Evolutionary conservation across 1,140 invertebrate species (phyloP), one percentile per base, ranked within the genome.

Genomic region (Idris sp.): DNA sequence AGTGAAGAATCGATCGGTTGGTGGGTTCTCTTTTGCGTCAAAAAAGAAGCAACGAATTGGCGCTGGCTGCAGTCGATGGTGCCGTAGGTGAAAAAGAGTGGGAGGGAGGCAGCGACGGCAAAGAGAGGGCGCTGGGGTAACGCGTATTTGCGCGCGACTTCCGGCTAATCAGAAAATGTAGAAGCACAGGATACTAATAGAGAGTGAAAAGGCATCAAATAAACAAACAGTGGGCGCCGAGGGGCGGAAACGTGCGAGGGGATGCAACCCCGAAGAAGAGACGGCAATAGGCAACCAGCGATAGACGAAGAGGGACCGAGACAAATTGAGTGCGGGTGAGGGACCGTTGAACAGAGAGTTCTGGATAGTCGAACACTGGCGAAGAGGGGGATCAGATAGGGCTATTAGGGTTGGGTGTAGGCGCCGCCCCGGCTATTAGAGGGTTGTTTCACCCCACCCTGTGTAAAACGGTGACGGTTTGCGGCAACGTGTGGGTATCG

Each of bases 131-230:
- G 67, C 46, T 16, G 48, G 40, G 71, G 81, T 68, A 79, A 76
- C 77, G 81, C 56, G 77, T 81, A 79, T 82, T 80, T 76, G 81
- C 78, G 72, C 64, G 83, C 81, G 84, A 87, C 86, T 87, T 84
- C 83, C 79, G 77, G 82, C 84, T 87, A 87, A 87, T 87, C 85
- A 87, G 86, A 87, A 87, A 87, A 86, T 87, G 84, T 87, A 84
- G 83, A 77, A 84, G 78, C 76, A 80, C 80, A 78, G 79, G 82
- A 84, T 84, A 85, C 84, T 87, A 86, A 87, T 87, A 87, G 84
- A 86, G 85, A 87, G 86, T 86, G 85, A 86, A 87, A 86, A 87
- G 85, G 85, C 81, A 87, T 87, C 84, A 82, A 86, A 87, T 86
- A 87, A 87, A 87, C 85, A 86, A 86, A 86, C 84, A 85, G 80